A percentile compares a stretch with the other conserved stretches of the same genome.
phyloP scores from a whole-genome alignment of 2,888 invertebrate species.

The Callimorpha dominula region DNA sequence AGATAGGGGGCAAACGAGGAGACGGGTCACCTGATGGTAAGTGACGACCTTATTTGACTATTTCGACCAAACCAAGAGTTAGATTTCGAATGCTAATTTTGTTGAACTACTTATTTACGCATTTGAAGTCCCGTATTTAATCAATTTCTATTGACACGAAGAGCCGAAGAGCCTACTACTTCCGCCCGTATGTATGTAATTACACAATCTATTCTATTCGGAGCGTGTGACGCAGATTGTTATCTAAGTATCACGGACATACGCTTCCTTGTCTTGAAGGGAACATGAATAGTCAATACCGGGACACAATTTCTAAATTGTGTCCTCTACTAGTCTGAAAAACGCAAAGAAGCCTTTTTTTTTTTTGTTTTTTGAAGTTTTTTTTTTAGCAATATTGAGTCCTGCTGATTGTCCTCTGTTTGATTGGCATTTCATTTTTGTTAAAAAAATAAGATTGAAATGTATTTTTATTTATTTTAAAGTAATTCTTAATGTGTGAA shows the following conservation, averaged over 20 bases:
- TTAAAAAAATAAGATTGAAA: neutral
- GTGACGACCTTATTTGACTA: no score
- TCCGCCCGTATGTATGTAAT: neutral
- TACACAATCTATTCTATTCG: neutral
- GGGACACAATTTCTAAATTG: neutral
- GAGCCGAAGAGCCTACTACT: neutral
- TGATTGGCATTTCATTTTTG: neutral
- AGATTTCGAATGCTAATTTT: neutral
- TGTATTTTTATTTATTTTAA: neutral
- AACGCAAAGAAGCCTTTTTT: neutral
- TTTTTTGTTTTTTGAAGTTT: no score
- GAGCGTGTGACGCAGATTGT: neutral
- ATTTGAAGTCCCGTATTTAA: neutral
- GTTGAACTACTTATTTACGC: neutral
- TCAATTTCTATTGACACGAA: neutral
- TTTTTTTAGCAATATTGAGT: neutral
- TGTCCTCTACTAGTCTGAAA: neutral
- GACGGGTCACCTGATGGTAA: no score
- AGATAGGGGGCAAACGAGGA: no score
- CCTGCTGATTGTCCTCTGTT: no score
- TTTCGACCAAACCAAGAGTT: neutral
- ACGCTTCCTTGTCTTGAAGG: neutral
- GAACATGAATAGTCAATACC: neutral
- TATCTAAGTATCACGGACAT: neutral
- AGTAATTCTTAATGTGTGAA: constrained; percentile 12